phyloP scores from a whole-genome alignment of 2,113 vertebrate species.

The Chlorodrepanis virens region DNA sequence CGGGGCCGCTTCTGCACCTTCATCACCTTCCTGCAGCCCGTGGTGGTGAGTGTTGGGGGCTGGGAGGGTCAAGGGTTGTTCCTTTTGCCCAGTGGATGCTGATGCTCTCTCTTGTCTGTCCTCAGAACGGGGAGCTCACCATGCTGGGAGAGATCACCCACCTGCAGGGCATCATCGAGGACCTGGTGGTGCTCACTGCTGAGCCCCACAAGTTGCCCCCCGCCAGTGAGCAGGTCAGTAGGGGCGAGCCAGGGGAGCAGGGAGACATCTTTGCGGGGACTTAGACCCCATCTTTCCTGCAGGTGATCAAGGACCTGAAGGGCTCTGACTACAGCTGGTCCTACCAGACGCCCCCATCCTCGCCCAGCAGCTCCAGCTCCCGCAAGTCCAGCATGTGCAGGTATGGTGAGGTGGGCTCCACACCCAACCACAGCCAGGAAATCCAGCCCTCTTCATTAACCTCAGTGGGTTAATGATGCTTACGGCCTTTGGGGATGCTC shows the following conservation, averaged over 20 bases:
- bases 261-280: background rate
- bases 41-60: constrained; percentile 83
- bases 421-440: background rate
- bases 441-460: background rate
- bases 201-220: constrained; percentile 96
- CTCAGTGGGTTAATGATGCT: background rate
- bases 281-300: background rate
- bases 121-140: constrained; percentile 90
- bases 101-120: background rate
- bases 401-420: constrained; percentile 54
- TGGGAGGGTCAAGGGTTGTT: rapidly evolving
- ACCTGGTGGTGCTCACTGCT: constrained; percentile 87
- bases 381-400: constrained; percentile 99
- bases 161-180: constrained; percentile 96
- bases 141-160: constrained; percentile 98
- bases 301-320: constrained; percentile 98
- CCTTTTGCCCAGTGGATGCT: background rate
- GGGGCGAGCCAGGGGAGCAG: rapidly evolving
- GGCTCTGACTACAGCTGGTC: constrained; percentile 98
- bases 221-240: constrained; percentile 91
- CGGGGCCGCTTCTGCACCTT: constrained; percentile 93
- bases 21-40: constrained; percentile 89
- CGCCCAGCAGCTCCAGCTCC: constrained; percentile 90
- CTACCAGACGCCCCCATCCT: constrained; percentile 96
- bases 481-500: background rate